These are phyloP conservation scores for rat (Rattus norvegicus) DNA, from an alignment of 2,113 vertebrate genomes.

Conservation along the genomic window GRCr8 NC_086021.1:37387001-37387500, in stretches of 20 bases:
- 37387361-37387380: constrained; percentile 80
- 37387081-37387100: neutral
- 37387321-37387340: constrained; percentile 44
- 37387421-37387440: constrained; percentile 71
- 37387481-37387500: constrained; percentile 85
- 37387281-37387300: constrained; percentile 29
- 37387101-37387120: neutral
- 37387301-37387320: constrained; percentile 75
- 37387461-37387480: constrained; percentile 78
- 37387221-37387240: neutral
- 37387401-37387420: constrained; percentile 19
- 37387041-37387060: neutral
- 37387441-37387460: constrained; percentile 79
- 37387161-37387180: neutral
- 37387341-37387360: constrained; percentile 75
- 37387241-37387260: neutral
- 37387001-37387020: fast-evolving
- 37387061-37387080: fast-evolving
- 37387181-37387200: neutral
- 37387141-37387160: neutral
- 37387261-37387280: fast-evolving
- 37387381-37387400: constrained; percentile 63
- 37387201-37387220: neutral
- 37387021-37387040: fast-evolving
- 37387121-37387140: neutral